Evolutionary conservation across 2,797 vertebrate genomes (phyloP).

Genomic region (Trichosurus vulpecula): DNA sequence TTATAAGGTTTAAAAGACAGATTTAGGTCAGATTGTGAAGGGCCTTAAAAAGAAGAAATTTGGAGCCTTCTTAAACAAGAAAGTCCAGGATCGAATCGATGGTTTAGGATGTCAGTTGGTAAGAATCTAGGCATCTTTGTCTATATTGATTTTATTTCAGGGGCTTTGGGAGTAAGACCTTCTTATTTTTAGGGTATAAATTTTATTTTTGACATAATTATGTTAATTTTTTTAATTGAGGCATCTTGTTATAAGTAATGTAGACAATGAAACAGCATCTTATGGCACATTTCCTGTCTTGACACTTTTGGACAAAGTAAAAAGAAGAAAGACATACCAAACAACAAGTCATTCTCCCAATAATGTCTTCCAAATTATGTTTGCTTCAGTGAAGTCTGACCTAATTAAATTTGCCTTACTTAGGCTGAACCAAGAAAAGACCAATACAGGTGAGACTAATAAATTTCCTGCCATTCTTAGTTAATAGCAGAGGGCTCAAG

Average conservation of each 20-base stretch:
- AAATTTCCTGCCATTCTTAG: background rate
- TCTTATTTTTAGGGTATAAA: background rate
- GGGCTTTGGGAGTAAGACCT: background rate
- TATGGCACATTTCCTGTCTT: background rate
- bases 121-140: background rate
- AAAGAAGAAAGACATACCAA: background rate
- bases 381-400: background rate
- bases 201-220: background rate
- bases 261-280: background rate
- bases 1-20: background rate
- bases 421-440: background rate
- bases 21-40: background rate
- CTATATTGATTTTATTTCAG: background rate
- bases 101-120: background rate
- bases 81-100: background rate
- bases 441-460: background rate
- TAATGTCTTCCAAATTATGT: background rate
- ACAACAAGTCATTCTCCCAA: background rate
- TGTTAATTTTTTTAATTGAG: background rate
- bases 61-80: background rate
- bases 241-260: background rate
- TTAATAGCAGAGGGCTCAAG: background rate
- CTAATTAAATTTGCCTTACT: conserved; percentile 28
- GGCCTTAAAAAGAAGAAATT: background rate
- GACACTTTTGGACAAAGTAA: background rate